These are phyloP conservation scores for Scotopteryx bipunctaria DNA, from an alignment of 2,888 invertebrate genomes.

Conservation along the genomic window DNA sequence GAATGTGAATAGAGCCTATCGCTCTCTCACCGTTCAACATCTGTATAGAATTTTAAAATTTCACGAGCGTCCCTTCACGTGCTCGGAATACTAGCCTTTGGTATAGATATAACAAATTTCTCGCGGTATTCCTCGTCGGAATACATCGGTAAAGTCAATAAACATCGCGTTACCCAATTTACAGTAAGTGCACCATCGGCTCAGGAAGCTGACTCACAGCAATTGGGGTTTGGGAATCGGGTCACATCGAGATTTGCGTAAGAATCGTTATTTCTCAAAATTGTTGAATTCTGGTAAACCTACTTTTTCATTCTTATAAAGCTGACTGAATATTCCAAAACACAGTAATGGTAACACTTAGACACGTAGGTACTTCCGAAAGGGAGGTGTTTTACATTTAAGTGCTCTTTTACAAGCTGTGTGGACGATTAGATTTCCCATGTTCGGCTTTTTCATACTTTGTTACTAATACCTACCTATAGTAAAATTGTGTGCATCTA, in stretches of 20 bases:
- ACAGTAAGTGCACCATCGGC: constrained; percentile 58
- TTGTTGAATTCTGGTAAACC: constrained; percentile 12
- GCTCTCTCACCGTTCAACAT: constrained; percentile 49
- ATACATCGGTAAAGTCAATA: constrained; percentile 62
- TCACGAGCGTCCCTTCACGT: constrained; percentile 59
- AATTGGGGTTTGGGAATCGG: constrained; percentile 37
- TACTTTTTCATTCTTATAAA: not conserved
- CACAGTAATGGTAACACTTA: too few species aligned
- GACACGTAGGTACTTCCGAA: too few species aligned
- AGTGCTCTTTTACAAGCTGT: too few species aligned
- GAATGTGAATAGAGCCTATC: constrained; percentile 59
- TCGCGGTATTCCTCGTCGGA: constrained; percentile 47
- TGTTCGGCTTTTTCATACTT: too few species aligned
- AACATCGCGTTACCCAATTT: constrained; percentile 59
- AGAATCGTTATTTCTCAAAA: constrained; percentile 48
- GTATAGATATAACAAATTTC: constrained; percentile 42
- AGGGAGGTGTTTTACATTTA: too few species aligned
- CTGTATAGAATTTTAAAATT: constrained; percentile 67
- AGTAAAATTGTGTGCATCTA: too few species aligned
- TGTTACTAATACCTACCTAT: too few species aligned
- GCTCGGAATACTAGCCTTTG: constrained; percentile 51
- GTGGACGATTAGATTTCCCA: too few species aligned
- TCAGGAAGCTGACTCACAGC: constrained; percentile 63
- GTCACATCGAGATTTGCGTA: constrained; percentile 51
- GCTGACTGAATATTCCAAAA: too few species aligned